Evolutionary conservation across 2,888 invertebrate genomes (phyloP).

Genomic region (Parnassius smintheus): DNA sequence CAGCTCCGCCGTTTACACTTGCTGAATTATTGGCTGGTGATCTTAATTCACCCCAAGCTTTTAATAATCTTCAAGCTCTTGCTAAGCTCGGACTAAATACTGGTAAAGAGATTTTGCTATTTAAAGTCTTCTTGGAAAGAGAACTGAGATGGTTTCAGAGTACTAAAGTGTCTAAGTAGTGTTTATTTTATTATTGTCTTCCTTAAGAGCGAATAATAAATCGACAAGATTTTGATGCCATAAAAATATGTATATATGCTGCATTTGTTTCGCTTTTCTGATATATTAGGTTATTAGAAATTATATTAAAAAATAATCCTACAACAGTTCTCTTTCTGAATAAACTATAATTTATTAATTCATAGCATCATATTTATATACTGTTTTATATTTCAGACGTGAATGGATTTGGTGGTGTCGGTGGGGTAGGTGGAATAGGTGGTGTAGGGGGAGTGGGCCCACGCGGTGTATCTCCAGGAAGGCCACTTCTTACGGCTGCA

Average conservation of each 20-base stretch:
- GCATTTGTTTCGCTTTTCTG: neutral
- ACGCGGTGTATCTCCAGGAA: slow-evolving; percentile 76
- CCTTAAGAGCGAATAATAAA: no score
- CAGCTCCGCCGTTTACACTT: slow-evolving; percentile 86
- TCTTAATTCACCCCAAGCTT: slow-evolving; percentile 86
- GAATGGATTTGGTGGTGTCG: slow-evolving; percentile 71
- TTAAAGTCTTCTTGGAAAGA: no score
- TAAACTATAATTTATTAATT: no score
- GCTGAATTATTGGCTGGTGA: slow-evolving; percentile 89
- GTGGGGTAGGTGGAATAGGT: slow-evolving; percentile 69
- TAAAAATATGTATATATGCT: neutral
- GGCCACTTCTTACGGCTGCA: slow-evolving; percentile 66
- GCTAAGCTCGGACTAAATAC: slow-evolving; percentile 90
- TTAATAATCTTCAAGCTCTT: slow-evolving; percentile 93
- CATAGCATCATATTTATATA: no score
- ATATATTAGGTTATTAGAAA: no score
- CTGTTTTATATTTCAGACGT: slow-evolving; percentile 52
- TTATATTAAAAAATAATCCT: no score
- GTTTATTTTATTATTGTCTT: no score
- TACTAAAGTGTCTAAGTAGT: no score
- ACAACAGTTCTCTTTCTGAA: no score
- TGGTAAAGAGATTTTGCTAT: slow-evolving; percentile 57
- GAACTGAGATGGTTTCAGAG: no score
- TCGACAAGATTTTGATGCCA: no score
- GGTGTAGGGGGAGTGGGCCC: slow-evolving; percentile 75